phyloP scores from a whole-genome alignment of 2,888 invertebrate species.

The Brachypalpus laphriformis region DNA sequence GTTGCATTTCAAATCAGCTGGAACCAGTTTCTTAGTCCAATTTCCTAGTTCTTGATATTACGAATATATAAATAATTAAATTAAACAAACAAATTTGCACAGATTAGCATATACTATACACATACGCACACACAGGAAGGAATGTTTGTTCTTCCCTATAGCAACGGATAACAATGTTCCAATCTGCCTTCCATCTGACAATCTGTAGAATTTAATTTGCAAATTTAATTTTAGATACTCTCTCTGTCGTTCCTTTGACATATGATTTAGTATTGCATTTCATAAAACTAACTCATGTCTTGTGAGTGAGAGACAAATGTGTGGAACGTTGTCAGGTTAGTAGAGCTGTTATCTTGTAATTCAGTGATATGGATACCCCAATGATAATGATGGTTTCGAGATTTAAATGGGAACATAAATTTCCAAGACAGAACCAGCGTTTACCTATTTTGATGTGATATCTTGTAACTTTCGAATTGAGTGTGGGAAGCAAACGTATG shows the following conservation, averaged over 20 bases:
- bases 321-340: not conserved
- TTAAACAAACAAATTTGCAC: conserved; percentile 26
- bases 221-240: conserved; percentile 33
- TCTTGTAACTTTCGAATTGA: conserved; percentile 35
- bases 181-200: conserved; percentile 37
- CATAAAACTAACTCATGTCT: not conserved
- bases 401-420: conserved; percentile 55
- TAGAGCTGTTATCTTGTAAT: not conserved
- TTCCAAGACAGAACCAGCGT: conserved; percentile 47
- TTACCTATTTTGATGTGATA: conserved; percentile 55
- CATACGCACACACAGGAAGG: not conserved
- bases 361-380: conserved; percentile 28
- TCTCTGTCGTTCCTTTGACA: not conserved
- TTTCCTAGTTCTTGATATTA: conserved; percentile 7
- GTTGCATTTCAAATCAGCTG: not conserved
- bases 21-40: conserved; percentile 1
- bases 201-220: conserved; percentile 48
- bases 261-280: conserved; percentile 24
- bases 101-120: not conserved
- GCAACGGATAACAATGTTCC: conserved; percentile 25
- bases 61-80: conserved; percentile 16
- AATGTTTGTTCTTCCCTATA: not conserved
- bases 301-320: not conserved
- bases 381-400: conserved; percentile 37
- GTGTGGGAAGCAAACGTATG: not conserved